Conservation (phyloP, 2,113 vertebrate genomes). For the Cnemophilus loriae region DNA sequence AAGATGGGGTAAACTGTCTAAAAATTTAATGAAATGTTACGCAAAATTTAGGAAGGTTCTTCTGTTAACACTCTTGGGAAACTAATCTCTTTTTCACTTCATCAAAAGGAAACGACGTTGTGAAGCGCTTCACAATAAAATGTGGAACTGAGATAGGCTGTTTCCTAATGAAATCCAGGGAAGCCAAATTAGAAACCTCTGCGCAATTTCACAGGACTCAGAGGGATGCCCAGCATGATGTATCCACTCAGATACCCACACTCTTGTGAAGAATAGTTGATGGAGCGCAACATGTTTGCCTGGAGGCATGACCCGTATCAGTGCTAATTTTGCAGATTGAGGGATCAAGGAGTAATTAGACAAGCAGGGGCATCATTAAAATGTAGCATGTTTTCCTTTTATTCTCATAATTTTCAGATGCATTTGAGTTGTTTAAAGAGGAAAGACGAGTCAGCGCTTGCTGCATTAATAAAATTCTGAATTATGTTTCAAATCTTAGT, state of each 20-base stretch:
- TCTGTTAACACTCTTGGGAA: background rate
- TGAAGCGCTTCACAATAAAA: background rate
- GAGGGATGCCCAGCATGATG: background rate
- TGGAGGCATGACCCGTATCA: conserved; percentile 1
- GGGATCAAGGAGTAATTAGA: conserved; percentile 31
- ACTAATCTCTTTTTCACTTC: background rate
- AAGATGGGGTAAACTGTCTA: background rate
- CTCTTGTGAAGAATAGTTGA: background rate
- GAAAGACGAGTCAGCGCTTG: background rate
- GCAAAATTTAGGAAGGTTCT: background rate
- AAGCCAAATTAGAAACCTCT: background rate
- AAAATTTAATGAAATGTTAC: background rate
- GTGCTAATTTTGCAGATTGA: conserved; percentile 22
- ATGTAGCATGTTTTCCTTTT: conserved; percentile 4
- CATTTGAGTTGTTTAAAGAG: background rate
- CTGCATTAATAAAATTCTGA: conserved; percentile 31
- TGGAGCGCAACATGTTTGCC: background rate
- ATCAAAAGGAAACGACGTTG: background rate
- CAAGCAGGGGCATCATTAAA: background rate
- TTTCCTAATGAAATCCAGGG: background rate
- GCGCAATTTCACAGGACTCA: background rate
- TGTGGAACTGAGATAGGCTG: background rate
- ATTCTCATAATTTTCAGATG: conserved; percentile 33
- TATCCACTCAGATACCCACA: background rate
- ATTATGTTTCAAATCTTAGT: background rate